These are phyloP conservation scores for Epinephelus moara DNA, from an alignment of 2,113 vertebrate species.

Conservation along the genomic window DNA sequence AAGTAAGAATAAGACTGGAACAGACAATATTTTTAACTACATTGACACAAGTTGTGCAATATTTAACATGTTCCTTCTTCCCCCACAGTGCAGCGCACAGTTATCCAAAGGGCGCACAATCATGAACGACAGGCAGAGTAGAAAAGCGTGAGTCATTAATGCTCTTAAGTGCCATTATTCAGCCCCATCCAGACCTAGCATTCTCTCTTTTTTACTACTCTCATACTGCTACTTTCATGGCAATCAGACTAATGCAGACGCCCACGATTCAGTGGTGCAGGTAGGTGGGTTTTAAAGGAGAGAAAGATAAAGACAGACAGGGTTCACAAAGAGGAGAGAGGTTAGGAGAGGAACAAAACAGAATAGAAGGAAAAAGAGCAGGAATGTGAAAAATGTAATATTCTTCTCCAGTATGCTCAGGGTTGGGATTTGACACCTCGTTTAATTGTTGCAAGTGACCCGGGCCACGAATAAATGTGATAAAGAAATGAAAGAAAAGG, in stretches of 20 bases:
- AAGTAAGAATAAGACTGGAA: background rate
- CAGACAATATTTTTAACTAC: conserved; percentile 7
- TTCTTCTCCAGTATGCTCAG: conserved; percentile 1
- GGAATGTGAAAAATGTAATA: conserved; percentile 1
- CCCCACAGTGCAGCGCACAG: background rate
- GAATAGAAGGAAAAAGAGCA: conserved; percentile 1
- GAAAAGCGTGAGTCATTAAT: conserved; percentile 40
- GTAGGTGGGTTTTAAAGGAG: conserved; percentile 22
- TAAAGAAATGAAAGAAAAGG: conserved; percentile 26
- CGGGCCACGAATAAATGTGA: conserved; percentile 22
- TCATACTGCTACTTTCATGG: conserved; percentile 31
- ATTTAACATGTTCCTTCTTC: conserved; percentile 34
- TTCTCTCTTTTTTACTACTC: conserved; percentile 1
- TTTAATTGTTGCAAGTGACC: conserved; percentile 40
- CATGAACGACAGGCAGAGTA: conserved; percentile 28
- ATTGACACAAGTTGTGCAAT: conserved; percentile 15
- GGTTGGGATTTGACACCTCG: conserved; percentile 24
- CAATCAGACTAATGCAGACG: conserved; percentile 57
- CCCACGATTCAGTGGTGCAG: conserved; percentile 26
- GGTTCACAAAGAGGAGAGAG: conserved; percentile 38
- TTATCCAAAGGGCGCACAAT: conserved; percentile 40
- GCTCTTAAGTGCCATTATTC: conserved; percentile 51
- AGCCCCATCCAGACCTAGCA: conserved; percentile 16
- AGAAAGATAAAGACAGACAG: conserved; percentile 18
- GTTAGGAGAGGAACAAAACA: conserved; percentile 25